Evolutionary conservation across 2,797 vertebrate genomes (phyloP).

Genomic region (Anguilla obscura): DNA sequence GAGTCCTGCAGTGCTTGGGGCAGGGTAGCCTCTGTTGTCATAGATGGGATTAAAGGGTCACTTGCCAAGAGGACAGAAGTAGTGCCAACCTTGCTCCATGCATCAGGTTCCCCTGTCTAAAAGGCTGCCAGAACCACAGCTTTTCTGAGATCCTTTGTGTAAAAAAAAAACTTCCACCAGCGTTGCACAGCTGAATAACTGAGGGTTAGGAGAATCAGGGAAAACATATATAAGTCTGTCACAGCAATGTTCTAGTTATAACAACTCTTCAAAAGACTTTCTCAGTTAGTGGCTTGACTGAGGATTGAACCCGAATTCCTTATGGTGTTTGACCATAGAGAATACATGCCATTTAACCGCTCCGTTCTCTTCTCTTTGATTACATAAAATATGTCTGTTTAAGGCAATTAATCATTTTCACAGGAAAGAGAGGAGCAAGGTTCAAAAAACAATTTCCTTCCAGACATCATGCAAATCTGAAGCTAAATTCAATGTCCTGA

Average conservation of each 20-base stretch:
- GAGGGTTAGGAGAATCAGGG: background rate
- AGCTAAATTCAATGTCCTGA: no score
- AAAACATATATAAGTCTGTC: background rate
- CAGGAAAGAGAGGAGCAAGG: no score
- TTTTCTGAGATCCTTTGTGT: background rate
- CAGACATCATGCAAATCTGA: no score
- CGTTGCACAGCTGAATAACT: background rate
- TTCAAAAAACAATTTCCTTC: no score
- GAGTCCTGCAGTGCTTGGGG: conserved; percentile 6
- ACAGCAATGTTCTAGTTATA: background rate
- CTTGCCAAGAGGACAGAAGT: background rate
- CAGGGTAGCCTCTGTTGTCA: conserved; percentile 9
- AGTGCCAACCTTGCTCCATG: background rate
- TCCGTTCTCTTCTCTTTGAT: no score
- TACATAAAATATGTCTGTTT: no score
- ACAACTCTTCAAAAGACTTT: background rate
- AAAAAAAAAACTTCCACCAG: background rate
- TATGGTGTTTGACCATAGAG: background rate
- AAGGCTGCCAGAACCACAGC: background rate
- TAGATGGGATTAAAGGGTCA: background rate
- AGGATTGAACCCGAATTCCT: background rate
- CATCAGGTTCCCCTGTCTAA: background rate
- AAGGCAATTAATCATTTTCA: no score
- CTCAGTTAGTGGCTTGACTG: background rate
- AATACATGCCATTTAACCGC: background rate